phyloP scores from a whole-genome alignment of 2,888 invertebrate species.

The Diloba caeruleocephala region DNA sequence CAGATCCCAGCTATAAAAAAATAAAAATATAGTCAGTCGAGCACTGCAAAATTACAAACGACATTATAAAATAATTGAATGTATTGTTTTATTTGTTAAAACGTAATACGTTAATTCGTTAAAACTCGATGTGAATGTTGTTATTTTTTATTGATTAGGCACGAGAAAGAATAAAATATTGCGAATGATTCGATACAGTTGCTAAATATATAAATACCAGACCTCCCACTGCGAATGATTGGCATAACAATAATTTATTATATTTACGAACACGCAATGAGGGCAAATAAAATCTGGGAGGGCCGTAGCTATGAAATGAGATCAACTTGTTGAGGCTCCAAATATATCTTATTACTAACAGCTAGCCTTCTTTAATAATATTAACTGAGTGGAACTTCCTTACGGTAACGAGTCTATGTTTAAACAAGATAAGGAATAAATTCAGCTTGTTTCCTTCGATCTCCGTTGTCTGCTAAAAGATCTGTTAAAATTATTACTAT shows the following conservation, averaged over 20 bases:
- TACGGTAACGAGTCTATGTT: conserved; percentile 30
- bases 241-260: conserved; percentile 44
- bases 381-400: conserved; percentile 3
- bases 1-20: too few species aligned
- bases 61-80: too few species aligned
- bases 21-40: too few species aligned
- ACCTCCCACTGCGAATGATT: conserved; percentile 53
- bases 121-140: not conserved
- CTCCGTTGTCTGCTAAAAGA: too few species aligned
- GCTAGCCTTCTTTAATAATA: conserved; percentile 20
- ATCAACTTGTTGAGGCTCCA: conserved; percentile 25
- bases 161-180: conserved; percentile 23
- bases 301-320: conserved; percentile 38
- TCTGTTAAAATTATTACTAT: too few species aligned
- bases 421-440: conserved; percentile 14
- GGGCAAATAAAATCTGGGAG: conserved; percentile 47
- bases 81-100: too few species aligned
- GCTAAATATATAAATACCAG: conserved; percentile 21
- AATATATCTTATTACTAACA: conserved; percentile 11
- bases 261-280: conserved; percentile 47
- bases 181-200: conserved; percentile 35
- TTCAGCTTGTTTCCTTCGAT: too few species aligned
- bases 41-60: too few species aligned
- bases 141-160: conserved; percentile 3
- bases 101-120: too few species aligned